Conservation (phyloP, 2,888 invertebrate genomes). For the Melinopterus prodromus region DNA sequence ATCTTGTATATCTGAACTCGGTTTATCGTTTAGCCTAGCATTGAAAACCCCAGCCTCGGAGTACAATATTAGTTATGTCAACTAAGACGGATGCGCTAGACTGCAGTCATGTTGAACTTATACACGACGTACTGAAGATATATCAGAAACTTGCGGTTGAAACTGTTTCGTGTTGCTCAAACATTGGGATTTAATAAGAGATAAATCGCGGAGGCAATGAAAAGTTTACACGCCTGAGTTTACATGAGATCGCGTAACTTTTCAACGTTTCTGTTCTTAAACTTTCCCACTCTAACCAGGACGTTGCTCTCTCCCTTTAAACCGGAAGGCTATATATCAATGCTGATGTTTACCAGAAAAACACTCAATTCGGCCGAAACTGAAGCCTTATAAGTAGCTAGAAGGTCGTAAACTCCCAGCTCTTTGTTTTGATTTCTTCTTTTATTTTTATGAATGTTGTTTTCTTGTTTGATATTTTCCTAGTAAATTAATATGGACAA, state of each 20-base stretch:
- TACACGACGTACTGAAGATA: too few relatives aligned
- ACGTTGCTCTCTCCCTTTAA: neutral
- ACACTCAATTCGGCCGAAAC: neutral
- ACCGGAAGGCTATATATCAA: neutral
- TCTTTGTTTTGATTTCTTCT: too few relatives aligned
- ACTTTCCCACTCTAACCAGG: neutral
- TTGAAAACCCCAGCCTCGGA: too few relatives aligned
- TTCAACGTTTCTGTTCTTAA: neutral
- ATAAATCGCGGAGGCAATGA: neutral
- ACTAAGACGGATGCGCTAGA: too few relatives aligned
- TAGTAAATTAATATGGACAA: too few relatives aligned
- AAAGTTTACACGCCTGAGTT: neutral
- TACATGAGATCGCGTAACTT: neutral
- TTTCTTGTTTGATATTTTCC: too few relatives aligned
- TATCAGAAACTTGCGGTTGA: neutral
- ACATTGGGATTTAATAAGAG: neutral
- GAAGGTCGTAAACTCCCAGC: too few relatives aligned
- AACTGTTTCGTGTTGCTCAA: neutral
- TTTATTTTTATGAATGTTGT: too few relatives aligned
- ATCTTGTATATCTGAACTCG: too few relatives aligned
- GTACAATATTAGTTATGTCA: too few relatives aligned
- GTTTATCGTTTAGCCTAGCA: too few relatives aligned
- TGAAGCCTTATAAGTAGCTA: neutral
- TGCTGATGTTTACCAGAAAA: neutral
- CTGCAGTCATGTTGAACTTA: too few relatives aligned